Evolutionary conservation across 2,797 vertebrate genomes (phyloP), one percentile per base, ranked within the genome.

Genomic region (Liparis tanakae): DNA sequence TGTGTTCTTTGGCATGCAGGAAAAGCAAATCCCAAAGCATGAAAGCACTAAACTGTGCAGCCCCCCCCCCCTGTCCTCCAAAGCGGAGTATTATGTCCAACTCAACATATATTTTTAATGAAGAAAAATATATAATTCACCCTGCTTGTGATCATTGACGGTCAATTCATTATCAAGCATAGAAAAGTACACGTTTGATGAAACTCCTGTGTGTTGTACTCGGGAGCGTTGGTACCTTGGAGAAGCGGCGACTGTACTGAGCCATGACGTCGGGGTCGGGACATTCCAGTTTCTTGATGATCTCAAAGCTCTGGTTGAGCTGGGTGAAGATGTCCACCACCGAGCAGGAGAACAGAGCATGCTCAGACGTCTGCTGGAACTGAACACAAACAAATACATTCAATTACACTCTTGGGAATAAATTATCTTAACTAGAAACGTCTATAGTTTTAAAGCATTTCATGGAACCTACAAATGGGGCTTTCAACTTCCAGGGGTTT

Each of bases 311-410:
- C 93, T 99, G 98, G 91, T 99, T 99, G 86, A 99, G 97, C 88
- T 99, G 98, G 0, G 98, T 99, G 93, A 99, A 99, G 84, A 99
- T 96, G 0, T 99, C 98, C 87, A 99, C 98, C 94, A 99, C 98
- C 0, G 98, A 99, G 90, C 98, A 99, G 87, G 98, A 99, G 92
- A 99, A 99, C 13, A 99, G 95, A 6, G 98, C 98, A 0, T 99
- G 98, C 88, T 99, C 98, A 0, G 98, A 99, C 0, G 97, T 99
- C 93, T 99, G 98, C 93, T 98, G 98, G 92, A 99, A 99, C 98
- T 99, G 79, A 68, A 33, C 1, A 59, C 20, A 54, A 59, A 61
- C 1, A 58, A 62, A 64, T 1, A n/a, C 20, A 74, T 2, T 20
- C 36, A 69, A n/a, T 22, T 12, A 51, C 48, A 51, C 48, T 50